A percentile compares a stretch with the other conserved stretches of the same genome.
phyloP scores from a whole-genome alignment of 2,888 invertebrate genomes.

The Falcaria lacertinaria region DNA sequence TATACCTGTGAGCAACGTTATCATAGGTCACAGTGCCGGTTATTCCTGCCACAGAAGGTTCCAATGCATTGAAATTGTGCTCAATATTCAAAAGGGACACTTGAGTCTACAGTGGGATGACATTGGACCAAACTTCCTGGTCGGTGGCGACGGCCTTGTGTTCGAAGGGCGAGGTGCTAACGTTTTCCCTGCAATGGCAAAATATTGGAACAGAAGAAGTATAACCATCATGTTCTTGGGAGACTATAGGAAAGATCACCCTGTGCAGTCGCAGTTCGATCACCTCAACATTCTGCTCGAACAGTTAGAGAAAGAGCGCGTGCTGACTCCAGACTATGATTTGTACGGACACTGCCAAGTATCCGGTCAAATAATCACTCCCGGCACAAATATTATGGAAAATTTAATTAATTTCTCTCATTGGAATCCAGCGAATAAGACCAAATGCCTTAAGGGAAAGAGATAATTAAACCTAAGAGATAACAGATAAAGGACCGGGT shows the following conservation, averaged over 20 bases:
- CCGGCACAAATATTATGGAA: constrained; percentile 44
- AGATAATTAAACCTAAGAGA: no score
- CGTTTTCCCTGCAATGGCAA: constrained; percentile 47
- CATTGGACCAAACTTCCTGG: constrained; percentile 62
- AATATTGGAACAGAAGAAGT: constrained; percentile 40
- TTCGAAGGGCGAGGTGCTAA: constrained; percentile 68
- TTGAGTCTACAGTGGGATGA: constrained; percentile 41
- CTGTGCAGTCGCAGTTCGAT: constrained; percentile 40
- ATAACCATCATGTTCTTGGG: constrained; percentile 63
- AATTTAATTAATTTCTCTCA: constrained; percentile 37
- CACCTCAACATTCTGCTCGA: constrained; percentile 43
- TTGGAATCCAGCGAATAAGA: constrained; percentile 40
- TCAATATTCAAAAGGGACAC: constrained; percentile 46
- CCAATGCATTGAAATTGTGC: constrained; percentile 43
- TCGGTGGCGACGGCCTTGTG: constrained; percentile 51
- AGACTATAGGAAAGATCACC: constrained; percentile 36
- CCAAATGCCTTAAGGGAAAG: constrained; percentile 21
- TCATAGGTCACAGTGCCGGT: constrained; percentile 55
- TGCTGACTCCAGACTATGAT: constrained; percentile 39
- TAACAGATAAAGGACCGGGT: no score
- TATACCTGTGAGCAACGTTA: constrained; percentile 45
- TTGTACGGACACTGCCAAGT: constrained; percentile 56
- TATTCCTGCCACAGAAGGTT: constrained; percentile 38
- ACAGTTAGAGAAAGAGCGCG: constrained; percentile 33
- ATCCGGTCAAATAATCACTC: constrained; percentile 31